These are phyloP conservation scores for Pseudomugil gertrudae DNA, from an alignment of 2,797 vertebrate species.

Conservation along the genomic window DNA sequence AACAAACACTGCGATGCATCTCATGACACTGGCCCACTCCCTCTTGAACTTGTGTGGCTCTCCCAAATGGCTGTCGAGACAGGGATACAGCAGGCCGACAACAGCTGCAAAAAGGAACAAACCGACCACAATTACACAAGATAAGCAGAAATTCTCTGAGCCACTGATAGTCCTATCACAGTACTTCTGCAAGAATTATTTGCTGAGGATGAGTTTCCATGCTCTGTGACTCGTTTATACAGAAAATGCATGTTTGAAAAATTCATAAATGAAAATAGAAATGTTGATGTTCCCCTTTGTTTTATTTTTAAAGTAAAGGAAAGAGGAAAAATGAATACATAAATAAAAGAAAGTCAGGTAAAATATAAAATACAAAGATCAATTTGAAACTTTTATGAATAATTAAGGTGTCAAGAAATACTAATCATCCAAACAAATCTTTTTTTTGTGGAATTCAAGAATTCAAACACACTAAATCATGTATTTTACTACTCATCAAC, in stretches of 20 bases:
- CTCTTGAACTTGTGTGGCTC: conserved; percentile 99
- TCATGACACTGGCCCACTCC: conserved; percentile 99
- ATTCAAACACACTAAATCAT: neutral
- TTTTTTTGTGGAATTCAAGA: too few relatives aligned
- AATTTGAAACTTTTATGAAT: neutral
- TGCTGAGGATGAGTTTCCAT: conserved; percentile 43
- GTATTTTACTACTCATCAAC: neutral
- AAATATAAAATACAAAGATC: too few relatives aligned
- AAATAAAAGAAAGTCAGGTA: too few relatives aligned
- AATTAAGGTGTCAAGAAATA: neutral
- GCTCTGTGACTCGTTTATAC: conserved; percentile 35
- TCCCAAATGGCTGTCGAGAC: conserved; percentile 94
- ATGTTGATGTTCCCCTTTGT: neutral
- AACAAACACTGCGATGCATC: conserved; percentile 97
- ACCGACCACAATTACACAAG: conserved; percentile 36
- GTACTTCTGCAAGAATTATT: conserved; percentile 26
- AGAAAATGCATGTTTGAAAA: neutral
- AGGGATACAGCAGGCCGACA: conserved; percentile 94
- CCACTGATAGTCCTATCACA: conserved; percentile 14
- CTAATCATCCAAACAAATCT: too few relatives aligned
- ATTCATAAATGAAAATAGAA: neutral
- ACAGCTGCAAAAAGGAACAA: conserved; percentile 84
- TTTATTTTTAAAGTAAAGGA: neutral
- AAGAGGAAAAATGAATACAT: neutral
- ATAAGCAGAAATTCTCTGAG: conserved; percentile 55